These are phyloP conservation scores for Amazona guildingii DNA, from an alignment of 2,113 vertebrate genomes.

Conservation along the genomic window DNA sequence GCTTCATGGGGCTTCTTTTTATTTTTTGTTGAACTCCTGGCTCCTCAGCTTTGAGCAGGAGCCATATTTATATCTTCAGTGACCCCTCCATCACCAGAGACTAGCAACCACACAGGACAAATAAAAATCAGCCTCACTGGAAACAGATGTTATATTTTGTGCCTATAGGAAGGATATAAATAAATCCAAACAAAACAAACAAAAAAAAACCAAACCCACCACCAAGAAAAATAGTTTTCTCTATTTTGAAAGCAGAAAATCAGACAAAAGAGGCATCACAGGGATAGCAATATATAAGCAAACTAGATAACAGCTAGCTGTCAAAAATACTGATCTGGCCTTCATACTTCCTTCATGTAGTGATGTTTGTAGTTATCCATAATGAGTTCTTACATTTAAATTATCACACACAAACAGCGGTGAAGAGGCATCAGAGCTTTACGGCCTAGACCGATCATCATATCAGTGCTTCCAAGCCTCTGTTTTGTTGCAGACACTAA, in stretches of 20 bases:
- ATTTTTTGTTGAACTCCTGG: background rate
- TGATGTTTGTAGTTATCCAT: background rate
- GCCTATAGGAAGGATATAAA: background rate
- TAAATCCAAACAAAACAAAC: background rate
- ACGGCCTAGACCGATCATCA: background rate
- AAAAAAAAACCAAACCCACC: background rate
- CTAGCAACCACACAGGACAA: background rate
- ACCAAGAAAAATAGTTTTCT: background rate
- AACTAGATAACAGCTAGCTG: background rate
- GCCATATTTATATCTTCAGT: background rate
- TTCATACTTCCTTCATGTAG: background rate
- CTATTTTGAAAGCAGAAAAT: background rate
- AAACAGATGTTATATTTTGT: background rate
- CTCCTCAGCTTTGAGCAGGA: background rate
- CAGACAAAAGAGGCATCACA: background rate
- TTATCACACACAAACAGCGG: background rate
- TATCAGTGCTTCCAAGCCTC: background rate
- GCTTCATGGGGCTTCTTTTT: background rate
- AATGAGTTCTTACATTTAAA: background rate
- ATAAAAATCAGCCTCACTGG: background rate
- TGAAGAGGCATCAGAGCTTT: background rate
- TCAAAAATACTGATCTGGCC: background rate
- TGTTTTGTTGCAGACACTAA: background rate
- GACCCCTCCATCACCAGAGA: background rate
- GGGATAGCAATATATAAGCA: background rate